These are phyloP conservation scores for Choristoneura rosaceana DNA, from an alignment of 2,888 invertebrate species.

Conservation along the genomic window DNA sequence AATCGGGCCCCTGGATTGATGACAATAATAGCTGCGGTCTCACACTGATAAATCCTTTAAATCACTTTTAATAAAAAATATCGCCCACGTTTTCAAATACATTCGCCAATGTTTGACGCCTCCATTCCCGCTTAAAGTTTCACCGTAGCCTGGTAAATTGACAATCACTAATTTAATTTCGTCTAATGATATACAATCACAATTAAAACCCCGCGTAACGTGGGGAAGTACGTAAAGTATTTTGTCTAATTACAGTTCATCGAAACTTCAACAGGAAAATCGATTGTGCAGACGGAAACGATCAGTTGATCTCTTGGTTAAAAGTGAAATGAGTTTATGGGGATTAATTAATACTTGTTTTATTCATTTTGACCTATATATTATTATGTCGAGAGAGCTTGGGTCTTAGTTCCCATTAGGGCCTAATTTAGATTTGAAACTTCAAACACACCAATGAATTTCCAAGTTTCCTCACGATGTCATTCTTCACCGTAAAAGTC, in stretches of 20 bases:
- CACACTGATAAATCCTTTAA: too few relatives aligned
- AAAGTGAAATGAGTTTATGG: too few relatives aligned
- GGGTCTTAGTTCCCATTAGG: too few relatives aligned
- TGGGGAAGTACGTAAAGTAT: conserved; percentile 19
- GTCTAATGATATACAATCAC: conserved; percentile 3
- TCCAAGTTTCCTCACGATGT: too few relatives aligned
- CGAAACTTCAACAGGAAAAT: conserved; percentile 30
- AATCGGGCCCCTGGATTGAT: too few relatives aligned
- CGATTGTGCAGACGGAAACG: background rate
- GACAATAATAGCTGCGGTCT: too few relatives aligned
- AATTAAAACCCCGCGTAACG: conserved; percentile 14
- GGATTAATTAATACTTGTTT: too few relatives aligned
- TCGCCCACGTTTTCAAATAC: conserved; percentile 8
- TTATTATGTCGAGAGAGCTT: too few relatives aligned
- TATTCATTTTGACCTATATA: too few relatives aligned
- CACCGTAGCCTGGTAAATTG: background rate
- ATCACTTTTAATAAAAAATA: background rate
- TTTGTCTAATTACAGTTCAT: conserved; percentile 34
- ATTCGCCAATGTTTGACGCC: conserved; percentile 9
- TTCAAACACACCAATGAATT: too few relatives aligned
- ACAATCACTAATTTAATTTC: background rate
- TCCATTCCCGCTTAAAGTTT: background rate
- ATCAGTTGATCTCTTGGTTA: background rate
- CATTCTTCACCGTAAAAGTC: too few relatives aligned
- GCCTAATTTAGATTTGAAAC: too few relatives aligned